Conservation (phyloP, 2,888 invertebrate genomes). For the Hipparchia sbordonii region DNA sequence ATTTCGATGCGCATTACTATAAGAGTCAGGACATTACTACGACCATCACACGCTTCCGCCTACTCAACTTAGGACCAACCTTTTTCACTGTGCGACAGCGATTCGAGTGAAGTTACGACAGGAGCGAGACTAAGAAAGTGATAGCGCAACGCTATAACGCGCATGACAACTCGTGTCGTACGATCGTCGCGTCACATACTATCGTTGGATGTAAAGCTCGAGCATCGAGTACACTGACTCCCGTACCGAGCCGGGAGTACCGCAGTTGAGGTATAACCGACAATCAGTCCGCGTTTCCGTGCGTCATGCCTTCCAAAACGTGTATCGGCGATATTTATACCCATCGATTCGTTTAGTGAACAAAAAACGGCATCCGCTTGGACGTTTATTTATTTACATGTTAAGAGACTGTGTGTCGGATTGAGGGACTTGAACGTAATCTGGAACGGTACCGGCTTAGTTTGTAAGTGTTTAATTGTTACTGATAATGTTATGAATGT, state of each 20-base stretch:
- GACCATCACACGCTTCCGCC: slow-evolving; percentile 39
- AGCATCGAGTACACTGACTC: slow-evolving; percentile 37
- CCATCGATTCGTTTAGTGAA: slow-evolving; percentile 39
- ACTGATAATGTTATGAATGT: slow-evolving; percentile 37
- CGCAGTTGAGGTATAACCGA: slow-evolving; percentile 41
- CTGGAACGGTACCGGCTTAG: slow-evolving; percentile 39
- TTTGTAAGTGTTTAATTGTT: slow-evolving; percentile 44
- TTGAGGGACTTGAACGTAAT: slow-evolving; percentile 27
- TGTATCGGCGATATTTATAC: slow-evolving; percentile 41
- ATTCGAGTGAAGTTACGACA: neutral
- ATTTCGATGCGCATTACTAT: slow-evolving; percentile 30
- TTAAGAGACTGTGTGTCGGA: slow-evolving; percentile 28
- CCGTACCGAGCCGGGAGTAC: slow-evolving; percentile 29
- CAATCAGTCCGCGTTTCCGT: slow-evolving; percentile 36
- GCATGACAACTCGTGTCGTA: slow-evolving; percentile 1
- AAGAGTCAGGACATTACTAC: slow-evolving; percentile 38
- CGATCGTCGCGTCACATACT: neutral
- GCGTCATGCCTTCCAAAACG: slow-evolving; percentile 38
- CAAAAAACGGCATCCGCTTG: slow-evolving; percentile 35
- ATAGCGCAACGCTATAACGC: neutral
- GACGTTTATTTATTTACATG: slow-evolving; percentile 37
- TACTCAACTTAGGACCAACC: slow-evolving; percentile 40
- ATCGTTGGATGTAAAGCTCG: slow-evolving; percentile 14
- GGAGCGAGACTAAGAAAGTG: neutral
- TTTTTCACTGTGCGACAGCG: slow-evolving; percentile 15